Evolutionary conservation across 2,888 invertebrate species (phyloP), one percentile per base, ranked within the genome.

Genomic region (Ditula angustiorana): DNA sequence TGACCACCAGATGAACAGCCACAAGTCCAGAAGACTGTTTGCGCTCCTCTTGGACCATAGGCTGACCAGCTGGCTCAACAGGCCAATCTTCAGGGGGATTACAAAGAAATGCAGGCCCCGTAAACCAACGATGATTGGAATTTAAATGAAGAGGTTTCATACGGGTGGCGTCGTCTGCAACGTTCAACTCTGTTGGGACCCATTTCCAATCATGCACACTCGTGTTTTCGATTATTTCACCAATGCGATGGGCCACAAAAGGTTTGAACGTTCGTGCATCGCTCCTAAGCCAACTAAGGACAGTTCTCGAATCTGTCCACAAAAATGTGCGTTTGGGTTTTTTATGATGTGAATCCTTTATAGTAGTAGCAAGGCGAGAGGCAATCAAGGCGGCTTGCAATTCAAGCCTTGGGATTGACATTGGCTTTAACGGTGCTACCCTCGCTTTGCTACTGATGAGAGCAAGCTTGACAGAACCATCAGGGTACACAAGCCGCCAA

Each of bases 231-330:
- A n/a, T n/a, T n/a, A n/a, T n/a, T n/a, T n/a, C n/a, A n/a, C n/a
- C n/a, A n/a, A n/a, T n/a, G n/a, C n/a, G n/a, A n/a, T n/a, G n/a
- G 1, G 70, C 69, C 0, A 74, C 74, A 46, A 72, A 78, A 5
- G 72, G 63, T 61, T 71, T 73, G 58, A 73, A 74, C 46, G 69
- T 71, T 56, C 74, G 64, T 1, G 70, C 68, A 10, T 74, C 72
- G 3, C 69, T 71, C 23, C 66, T 35, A 3, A 77, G 49, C 75
- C 75, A 77, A 8, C 50, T 33, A 10, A 77, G 37, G 11, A 74
- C 75, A 2, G 70, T 74, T 57, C 61, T 71, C 0, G 76, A 79
- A 50, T 79, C 75, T 35, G n/a, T n/a, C n/a, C n/a, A n/a, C n/a
- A n/a, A n/a, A n/a, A n/a, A n/a, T n/a, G n/a, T n/a, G n/a, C n/a